phyloP scores from a whole-genome alignment of 2,888 invertebrate genomes.

The Uloborus plumipes region DNA sequence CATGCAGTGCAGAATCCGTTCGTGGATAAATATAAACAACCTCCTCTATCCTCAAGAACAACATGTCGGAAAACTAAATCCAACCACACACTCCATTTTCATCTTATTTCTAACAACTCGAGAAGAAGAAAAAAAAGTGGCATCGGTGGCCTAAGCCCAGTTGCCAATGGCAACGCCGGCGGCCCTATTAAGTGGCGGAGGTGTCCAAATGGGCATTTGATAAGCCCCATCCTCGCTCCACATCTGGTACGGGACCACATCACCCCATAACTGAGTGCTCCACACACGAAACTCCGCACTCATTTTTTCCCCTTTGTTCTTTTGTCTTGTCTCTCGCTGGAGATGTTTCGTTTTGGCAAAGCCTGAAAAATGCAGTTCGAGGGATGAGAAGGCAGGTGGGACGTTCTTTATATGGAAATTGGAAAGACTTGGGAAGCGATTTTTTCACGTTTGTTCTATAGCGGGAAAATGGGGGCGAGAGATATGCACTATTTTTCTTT shows the following conservation, averaged over 20 bases:
- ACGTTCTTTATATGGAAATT: slow-evolving; percentile 54
- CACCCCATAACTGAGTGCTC: slow-evolving; percentile 23
- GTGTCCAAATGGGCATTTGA: slow-evolving; percentile 59
- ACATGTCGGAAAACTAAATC: too few relatives aligned
- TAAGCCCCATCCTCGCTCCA: slow-evolving; percentile 59
- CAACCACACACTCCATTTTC: too few relatives aligned
- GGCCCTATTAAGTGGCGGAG: slow-evolving; percentile 45
- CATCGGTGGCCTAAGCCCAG: too few relatives aligned
- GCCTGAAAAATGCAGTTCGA: slow-evolving; percentile 59
- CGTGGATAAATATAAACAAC: too few relatives aligned
- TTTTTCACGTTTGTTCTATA: too few relatives aligned
- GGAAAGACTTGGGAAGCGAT: slow-evolving; percentile 31
- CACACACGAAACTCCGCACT: slow-evolving; percentile 33
- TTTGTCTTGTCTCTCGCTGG: neutral
- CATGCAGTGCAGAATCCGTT: too few relatives aligned
- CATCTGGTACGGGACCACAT: slow-evolving; percentile 54
- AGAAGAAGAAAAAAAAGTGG: too few relatives aligned
- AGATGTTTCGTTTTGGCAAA: slow-evolving; percentile 14
- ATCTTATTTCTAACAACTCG: too few relatives aligned
- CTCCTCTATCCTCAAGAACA: too few relatives aligned
- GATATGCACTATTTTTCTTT: too few relatives aligned
- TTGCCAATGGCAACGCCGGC: slow-evolving; percentile 3
- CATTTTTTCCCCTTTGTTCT: slow-evolving; percentile 5
- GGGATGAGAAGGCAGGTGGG: slow-evolving; percentile 46
- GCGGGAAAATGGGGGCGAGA: too few relatives aligned